phyloP scores from a whole-genome alignment of 2,797 vertebrate species.

The Urocyon cinereoargenteus region DNA sequence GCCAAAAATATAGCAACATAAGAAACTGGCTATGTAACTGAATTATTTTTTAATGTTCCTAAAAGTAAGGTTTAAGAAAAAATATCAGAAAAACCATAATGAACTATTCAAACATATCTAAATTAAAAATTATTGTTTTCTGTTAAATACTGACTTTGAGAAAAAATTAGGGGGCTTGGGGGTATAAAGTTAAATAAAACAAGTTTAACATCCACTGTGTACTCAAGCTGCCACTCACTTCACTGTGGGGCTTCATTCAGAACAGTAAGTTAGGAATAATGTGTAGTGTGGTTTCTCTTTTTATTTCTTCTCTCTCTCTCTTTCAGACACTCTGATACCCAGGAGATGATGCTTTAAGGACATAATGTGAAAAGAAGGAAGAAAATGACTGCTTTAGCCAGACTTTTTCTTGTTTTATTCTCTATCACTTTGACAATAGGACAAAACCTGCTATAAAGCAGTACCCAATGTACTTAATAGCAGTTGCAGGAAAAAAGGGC shows the following conservation, averaged over 20 bases:
- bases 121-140: neutral
- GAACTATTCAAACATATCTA: neutral
- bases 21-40: slow-evolving; percentile 39
- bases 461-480: slow-evolving; percentile 61
- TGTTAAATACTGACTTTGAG: neutral
- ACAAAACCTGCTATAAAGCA: slow-evolving; percentile 69
- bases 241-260: neutral
- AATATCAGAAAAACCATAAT: neutral
- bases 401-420: neutral
- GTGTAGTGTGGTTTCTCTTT: neutral
- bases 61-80: slow-evolving; percentile 11
- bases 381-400: slow-evolving; percentile 60
- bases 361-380: slow-evolving; percentile 62
- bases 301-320: slow-evolving; percentile 8
- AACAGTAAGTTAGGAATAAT: slow-evolving; percentile 59
- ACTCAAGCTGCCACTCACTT: neutral
- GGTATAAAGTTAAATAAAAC: neutral
- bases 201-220: neutral
- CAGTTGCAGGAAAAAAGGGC: neutral
- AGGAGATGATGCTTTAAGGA: slow-evolving; percentile 65
- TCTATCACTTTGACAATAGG: slow-evolving; percentile 34
- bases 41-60: slow-evolving; percentile 46
- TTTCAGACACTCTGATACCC: slow-evolving; percentile 59
- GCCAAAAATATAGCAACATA: neutral
- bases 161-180: neutral